Conservation (phyloP, 2,113 vertebrate genomes). For the Lates calcarifer region DNA sequence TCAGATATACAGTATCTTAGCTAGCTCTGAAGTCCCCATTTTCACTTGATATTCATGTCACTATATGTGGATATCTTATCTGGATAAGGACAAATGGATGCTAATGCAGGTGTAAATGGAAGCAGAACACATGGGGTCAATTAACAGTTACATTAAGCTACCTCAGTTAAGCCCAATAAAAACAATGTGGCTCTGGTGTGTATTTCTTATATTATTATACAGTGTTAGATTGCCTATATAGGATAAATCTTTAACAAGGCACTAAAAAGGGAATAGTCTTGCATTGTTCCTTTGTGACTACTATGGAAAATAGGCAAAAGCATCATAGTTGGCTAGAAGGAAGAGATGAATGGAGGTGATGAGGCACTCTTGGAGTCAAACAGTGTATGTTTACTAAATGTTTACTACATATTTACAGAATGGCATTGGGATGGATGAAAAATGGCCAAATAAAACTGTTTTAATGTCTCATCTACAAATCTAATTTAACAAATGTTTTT, state of each 20-base stretch:
- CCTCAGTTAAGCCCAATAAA: background rate
- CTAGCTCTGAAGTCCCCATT: no score
- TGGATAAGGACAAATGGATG: no score
- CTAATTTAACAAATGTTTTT: slow-evolving; percentile 27
- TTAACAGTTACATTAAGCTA: background rate
- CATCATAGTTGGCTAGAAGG: background rate
- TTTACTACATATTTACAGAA: slow-evolving; percentile 9
- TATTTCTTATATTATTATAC: background rate
- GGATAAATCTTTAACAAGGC: slow-evolving; percentile 12
- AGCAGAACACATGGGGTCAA: background rate
- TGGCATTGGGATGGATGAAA: slow-evolving; percentile 3
- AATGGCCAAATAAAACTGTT: slow-evolving; percentile 36
- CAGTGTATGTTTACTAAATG: background rate
- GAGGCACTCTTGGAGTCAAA: background rate
- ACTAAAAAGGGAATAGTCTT: background rate
- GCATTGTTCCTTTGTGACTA: background rate
- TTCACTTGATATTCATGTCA: background rate
- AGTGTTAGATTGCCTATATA: background rate
- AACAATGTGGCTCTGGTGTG: background rate
- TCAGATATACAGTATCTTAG: background rate
- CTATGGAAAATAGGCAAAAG: slow-evolving; percentile 1
- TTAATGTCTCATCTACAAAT: background rate
- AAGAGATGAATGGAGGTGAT: slow-evolving; percentile 28
- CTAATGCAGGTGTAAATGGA: background rate
- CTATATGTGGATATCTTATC: background rate